Conservation (phyloP, 2,797 vertebrate species). For the Danio aesculapii region DNA sequence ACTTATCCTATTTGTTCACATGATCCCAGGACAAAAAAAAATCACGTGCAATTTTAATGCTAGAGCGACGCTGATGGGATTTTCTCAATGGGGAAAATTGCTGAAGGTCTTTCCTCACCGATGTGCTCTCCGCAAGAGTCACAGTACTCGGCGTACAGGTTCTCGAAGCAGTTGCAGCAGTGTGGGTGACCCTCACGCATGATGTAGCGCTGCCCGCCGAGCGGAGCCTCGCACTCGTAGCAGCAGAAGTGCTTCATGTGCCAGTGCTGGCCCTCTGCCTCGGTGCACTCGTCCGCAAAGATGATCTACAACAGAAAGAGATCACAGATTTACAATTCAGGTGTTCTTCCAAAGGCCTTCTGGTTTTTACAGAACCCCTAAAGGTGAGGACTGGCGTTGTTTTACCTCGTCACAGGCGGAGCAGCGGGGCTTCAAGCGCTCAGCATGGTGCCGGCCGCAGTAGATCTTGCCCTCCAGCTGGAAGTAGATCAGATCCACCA, state of each 20-base stretch:
- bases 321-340: background rate
- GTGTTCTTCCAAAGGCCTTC: background rate
- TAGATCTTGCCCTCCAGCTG: conserved; percentile 96
- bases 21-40: no score
- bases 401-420: conserved; percentile 96
- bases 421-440: conserved; percentile 96
- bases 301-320: conserved; percentile 84
- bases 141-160: conserved; percentile 95
- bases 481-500: conserved; percentile 99
- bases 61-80: no score
- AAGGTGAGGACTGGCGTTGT: background rate
- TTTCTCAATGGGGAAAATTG: background rate
- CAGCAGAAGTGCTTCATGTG: conserved; percentile 99
- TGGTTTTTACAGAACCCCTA: background rate
- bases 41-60: no score
- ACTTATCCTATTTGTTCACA: no score
- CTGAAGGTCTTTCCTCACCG: conserved; percentile 76
- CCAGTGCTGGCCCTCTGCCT: conserved; percentile 96
- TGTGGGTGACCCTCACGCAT: conserved; percentile 98
- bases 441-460: conserved; percentile 95
- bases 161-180: conserved; percentile 98
- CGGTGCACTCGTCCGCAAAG: conserved; percentile 97
- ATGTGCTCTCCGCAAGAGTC: conserved; percentile 98
- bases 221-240: conserved; percentile 93
- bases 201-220: conserved; percentile 98